phyloP scores from a whole-genome alignment of 2,888 invertebrate species.

The Hoplodrina blanda region DNA sequence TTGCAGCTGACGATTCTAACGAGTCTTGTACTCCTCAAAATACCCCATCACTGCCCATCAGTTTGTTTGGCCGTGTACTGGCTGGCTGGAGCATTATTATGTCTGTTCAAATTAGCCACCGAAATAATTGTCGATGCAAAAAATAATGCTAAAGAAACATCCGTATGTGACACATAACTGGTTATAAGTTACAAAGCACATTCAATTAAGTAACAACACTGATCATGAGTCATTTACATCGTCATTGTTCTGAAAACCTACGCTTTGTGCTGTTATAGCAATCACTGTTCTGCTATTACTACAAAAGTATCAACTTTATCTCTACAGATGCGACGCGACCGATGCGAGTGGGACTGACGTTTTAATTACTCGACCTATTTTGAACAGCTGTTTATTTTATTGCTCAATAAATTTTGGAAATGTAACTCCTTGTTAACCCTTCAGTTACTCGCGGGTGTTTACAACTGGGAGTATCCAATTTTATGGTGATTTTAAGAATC shows the following conservation, averaged over 20 bases:
- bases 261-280: constrained; percentile 30
- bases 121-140: constrained; percentile 16
- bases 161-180: constrained; percentile 54
- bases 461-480: constrained; percentile 28
- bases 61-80: not conserved
- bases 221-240: constrained; percentile 57
- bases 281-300: constrained; percentile 34
- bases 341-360: constrained; percentile 19
- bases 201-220: constrained; percentile 52
- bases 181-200: constrained; percentile 35
- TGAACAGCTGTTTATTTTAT: constrained; percentile 55
- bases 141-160: constrained; percentile 33
- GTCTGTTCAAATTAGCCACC: constrained; percentile 1
- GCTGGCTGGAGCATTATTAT: not conserved
- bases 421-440: constrained; percentile 45
- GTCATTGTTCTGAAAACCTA: constrained; percentile 44
- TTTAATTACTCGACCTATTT: constrained; percentile 53
- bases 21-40: constrained; percentile 28
- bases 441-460: constrained; percentile 26
- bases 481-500: constrained; percentile 8
- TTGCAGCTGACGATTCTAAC: constrained; percentile 45
- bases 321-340: constrained; percentile 28
- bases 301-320: constrained; percentile 5
- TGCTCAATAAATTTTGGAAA: constrained; percentile 44
- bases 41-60: not conserved